Evolutionary conservation across 2,888 invertebrate species (phyloP).

Genomic region (Stictocephala bisonia): DNA sequence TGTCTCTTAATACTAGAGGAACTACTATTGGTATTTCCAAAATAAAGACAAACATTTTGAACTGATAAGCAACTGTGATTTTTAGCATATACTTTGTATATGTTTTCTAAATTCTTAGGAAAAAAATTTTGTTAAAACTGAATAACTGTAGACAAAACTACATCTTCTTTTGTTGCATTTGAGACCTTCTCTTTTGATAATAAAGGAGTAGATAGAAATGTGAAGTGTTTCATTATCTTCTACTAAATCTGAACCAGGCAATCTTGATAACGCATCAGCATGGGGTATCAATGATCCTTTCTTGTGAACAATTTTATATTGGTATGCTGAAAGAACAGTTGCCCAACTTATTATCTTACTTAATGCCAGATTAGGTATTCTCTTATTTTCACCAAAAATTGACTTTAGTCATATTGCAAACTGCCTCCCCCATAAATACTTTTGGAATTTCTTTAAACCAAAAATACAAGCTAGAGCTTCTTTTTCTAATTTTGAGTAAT

Average conservation of each 20-base stretch:
- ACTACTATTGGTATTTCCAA: constrained; percentile 1
- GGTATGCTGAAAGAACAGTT: too few relatives aligned
- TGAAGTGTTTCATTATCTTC: constrained; percentile 10
- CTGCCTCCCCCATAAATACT: constrained; percentile 27
- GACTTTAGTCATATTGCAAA: constrained; percentile 3
- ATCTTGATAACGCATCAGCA: too few relatives aligned
- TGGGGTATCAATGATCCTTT: constrained; percentile 9
- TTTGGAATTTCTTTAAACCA: constrained; percentile 21
- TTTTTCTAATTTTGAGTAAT: constrained; percentile 27
- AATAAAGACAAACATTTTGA: constrained; percentile 13
- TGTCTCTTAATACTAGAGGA: not conserved
- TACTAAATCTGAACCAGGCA: too few relatives aligned
- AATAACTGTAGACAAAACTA: constrained; percentile 16
- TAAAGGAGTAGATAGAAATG: constrained; percentile 19
- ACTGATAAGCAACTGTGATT: not conserved
- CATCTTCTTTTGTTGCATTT: not conserved
- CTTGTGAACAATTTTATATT: too few relatives aligned
- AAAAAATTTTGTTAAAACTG: not conserved
- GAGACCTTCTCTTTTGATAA: not conserved
- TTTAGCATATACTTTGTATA: not conserved
- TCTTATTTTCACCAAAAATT: too few relatives aligned
- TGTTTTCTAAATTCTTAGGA: not conserved
- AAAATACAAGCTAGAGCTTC: constrained; percentile 25
- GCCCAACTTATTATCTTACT: not conserved
- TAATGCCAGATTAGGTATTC: too few relatives aligned